Percentiles rank a stretch among this genome's conserved stretches.
phyloP scores from a whole-genome alignment of 2,888 invertebrate genomes.

The Drosophila longiperda region DNA sequence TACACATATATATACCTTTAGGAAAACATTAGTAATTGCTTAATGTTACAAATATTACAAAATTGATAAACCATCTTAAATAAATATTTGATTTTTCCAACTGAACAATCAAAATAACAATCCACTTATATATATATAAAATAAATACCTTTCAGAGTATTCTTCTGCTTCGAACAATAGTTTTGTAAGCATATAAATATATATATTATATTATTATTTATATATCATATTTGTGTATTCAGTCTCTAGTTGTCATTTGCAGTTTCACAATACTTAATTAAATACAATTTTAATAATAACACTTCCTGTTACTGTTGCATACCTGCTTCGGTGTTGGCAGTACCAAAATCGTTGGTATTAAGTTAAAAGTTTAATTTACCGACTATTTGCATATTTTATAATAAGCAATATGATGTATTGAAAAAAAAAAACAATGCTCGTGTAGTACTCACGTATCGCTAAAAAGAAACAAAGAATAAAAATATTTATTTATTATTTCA shows the following conservation, averaged over 20 bases:
- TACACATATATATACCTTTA: background rate
- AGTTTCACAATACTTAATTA: constrained; percentile 30
- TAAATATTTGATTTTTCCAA: background rate
- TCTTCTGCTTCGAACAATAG: background rate
- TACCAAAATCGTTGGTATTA: constrained; percentile 34
- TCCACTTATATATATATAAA: background rate
- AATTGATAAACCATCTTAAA: background rate
- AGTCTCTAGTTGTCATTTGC: background rate
- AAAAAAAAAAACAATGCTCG: constrained; percentile 14
- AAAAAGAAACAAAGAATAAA: constrained; percentile 55
- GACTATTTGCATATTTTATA: background rate
- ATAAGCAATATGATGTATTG: constrained; percentile 14
- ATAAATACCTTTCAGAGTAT: background rate
- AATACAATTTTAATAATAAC: constrained; percentile 31
- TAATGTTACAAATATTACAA: constrained; percentile 1
- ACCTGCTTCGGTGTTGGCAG: background rate
- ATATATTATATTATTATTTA: background rate
- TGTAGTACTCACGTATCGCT: constrained; percentile 79
- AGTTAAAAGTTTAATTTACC: constrained; percentile 19
- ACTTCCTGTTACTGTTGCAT: constrained; percentile 1
- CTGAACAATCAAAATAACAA: background rate
- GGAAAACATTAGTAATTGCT: constrained; percentile 12
- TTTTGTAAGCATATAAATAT: background rate
- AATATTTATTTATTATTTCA: constrained; percentile 10
- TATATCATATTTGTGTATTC: background rate